Conservation (phyloP, 2,888 invertebrate genomes). For the Ichneumoninae sp. region DNA sequence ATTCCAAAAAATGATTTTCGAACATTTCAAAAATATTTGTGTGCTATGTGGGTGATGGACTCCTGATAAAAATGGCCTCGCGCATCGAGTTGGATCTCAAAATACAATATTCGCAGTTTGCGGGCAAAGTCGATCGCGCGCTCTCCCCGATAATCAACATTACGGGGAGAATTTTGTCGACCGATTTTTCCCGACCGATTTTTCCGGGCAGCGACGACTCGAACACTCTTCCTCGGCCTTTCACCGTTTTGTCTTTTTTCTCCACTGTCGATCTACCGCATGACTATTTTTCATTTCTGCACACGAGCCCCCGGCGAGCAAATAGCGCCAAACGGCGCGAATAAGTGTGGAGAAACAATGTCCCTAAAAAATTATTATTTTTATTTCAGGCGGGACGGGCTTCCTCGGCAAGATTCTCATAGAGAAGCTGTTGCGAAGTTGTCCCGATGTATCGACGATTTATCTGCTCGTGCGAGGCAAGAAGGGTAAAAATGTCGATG, state of each 20-base stretch:
- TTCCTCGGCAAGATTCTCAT: constrained; percentile 86
- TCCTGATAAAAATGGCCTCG: not conserved
- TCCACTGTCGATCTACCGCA: not conserved
- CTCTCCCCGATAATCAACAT: constrained; percentile 44
- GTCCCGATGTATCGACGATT: constrained; percentile 85
- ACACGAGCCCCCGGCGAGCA: not conserved
- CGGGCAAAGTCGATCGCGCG: constrained; percentile 52
- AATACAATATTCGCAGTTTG: constrained; percentile 28
- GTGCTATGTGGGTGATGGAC: too few species aligned
- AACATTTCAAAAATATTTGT: too few species aligned
- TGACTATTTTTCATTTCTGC: not conserved
- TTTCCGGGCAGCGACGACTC: not conserved
- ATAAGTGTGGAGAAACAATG: not conserved
- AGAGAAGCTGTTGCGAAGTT: constrained; percentile 87
- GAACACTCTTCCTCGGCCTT: constrained; percentile 11
- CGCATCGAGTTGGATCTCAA: not conserved
- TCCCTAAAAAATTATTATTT: constrained; percentile 4
- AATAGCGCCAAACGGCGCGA: not conserved
- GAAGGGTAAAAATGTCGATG: constrained; percentile 85
- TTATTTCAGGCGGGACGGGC: constrained; percentile 82
- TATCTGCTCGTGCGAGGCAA: constrained; percentile 86
- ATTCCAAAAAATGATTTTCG: too few species aligned
- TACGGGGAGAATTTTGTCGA: constrained; percentile 40
- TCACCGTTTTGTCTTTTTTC: constrained; percentile 46
- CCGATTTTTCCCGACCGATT: constrained; percentile 41